phyloP scores from a whole-genome alignment of 2,797 vertebrate species.

The Morelia viridis region DNA sequence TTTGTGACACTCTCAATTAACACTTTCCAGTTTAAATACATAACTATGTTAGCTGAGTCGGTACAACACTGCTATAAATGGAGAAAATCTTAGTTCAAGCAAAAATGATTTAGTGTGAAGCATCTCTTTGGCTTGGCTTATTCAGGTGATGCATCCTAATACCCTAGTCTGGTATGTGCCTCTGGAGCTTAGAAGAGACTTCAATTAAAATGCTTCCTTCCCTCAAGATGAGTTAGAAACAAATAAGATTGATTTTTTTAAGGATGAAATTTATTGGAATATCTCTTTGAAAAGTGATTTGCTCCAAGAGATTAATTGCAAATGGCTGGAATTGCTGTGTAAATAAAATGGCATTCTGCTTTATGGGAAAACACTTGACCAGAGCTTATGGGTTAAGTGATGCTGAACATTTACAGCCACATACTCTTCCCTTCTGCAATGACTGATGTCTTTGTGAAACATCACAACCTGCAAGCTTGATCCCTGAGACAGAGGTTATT shows the following conservation, averaged over 20 bases:
- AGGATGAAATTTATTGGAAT: not conserved
- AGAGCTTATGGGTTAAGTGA: conserved; percentile 37
- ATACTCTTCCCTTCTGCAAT: conserved; percentile 13
- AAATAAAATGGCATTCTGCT: conserved; percentile 34
- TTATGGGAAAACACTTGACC: conserved; percentile 42
- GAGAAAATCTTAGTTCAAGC: not conserved
- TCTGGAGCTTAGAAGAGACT: not conserved
- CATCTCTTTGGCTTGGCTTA: not conserved
- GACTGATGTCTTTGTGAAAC: conserved; percentile 7
- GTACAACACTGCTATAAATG: not conserved
- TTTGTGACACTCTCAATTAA: conserved; percentile 35
- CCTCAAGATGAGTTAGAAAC: not conserved
- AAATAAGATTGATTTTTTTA: conserved; percentile 24
- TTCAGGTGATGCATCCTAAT: not conserved
- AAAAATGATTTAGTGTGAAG: not conserved
- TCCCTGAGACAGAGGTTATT: not conserved
- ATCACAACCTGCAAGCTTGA: not conserved
- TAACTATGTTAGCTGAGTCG: no score
- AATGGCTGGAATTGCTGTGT: conserved; percentile 20
- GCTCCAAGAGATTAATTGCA: conserved; percentile 30
- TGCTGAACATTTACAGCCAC: conserved; percentile 30
- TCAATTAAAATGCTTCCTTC: conserved; percentile 2
- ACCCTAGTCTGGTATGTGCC: not conserved
- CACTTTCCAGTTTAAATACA: not conserved
- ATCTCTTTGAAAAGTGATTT: conserved; percentile 22